phyloP scores from a whole-genome alignment of 2,113 vertebrate genomes.

The Trematocara unimaculatum region DNA sequence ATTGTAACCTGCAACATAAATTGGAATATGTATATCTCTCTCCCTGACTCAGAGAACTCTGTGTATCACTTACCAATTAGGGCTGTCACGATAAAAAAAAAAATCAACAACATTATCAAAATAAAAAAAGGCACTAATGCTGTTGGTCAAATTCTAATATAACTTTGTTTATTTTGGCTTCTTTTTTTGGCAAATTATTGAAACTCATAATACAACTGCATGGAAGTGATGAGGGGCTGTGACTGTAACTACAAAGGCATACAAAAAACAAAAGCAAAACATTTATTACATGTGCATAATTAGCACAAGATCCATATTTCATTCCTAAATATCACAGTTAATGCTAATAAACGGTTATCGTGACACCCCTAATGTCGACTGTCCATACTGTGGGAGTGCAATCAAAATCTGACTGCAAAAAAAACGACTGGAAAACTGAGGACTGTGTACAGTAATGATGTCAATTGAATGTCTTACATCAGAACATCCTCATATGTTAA shows the following conservation, averaged over 20 bases:
- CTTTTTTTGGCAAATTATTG: neutral
- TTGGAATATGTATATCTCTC: neutral
- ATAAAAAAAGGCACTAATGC: neutral
- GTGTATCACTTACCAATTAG: neutral
- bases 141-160: neutral
- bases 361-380: neutral
- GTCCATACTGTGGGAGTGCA: neutral
- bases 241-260: neutral
- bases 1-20: constrained; percentile 4
- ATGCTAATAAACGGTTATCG: neutral
- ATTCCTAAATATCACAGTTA: neutral
- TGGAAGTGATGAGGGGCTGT: neutral
- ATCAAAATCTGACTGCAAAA: constrained; percentile 1
- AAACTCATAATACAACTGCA: neutral
- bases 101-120: neutral
- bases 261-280: neutral
- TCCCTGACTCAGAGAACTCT: neutral
- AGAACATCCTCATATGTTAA: neutral
- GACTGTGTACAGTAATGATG: neutral
- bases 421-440: neutral
- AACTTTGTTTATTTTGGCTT: neutral
- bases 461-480: neutral
- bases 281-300: neutral
- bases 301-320: neutral
- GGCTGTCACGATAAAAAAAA: neutral